Conservation (phyloP, 2,113 vertebrate species). For the Nettapus auritus region DNA sequence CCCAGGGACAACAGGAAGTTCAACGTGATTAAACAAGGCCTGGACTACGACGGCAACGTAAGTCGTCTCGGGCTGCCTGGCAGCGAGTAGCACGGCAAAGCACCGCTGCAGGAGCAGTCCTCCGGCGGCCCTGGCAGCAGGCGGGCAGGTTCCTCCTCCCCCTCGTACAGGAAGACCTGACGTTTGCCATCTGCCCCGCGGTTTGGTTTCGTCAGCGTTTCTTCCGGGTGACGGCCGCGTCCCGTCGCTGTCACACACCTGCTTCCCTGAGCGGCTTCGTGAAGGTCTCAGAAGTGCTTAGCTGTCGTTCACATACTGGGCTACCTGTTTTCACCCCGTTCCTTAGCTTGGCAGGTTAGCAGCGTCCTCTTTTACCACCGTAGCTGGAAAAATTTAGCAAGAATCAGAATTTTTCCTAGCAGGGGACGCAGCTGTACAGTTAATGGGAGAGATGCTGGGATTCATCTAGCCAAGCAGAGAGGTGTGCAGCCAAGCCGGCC, state of each 20-base stretch:
- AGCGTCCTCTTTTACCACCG: neutral
- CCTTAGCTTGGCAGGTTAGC: neutral
- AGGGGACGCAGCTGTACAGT: neutral
- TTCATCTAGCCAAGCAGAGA: neutral
- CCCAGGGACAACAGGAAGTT: slow-evolving; percentile 86
- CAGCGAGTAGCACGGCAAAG: neutral
- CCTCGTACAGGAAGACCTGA: neutral
- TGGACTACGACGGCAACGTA: slow-evolving; percentile 81
- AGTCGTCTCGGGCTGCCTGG: neutral
- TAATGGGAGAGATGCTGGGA: neutral
- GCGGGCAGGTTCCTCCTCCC: neutral
- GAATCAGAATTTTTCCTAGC: neutral
- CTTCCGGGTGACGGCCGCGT: neutral
- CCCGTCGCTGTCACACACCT: neutral
- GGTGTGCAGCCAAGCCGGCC: neutral
- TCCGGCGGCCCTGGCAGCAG: neutral
- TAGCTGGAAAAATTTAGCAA: neutral
- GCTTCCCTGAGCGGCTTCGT: neutral
- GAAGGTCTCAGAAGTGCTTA: neutral
- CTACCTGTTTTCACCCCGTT: neutral
- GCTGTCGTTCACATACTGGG: neutral
- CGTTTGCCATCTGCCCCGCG: neutral
- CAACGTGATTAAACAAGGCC: slow-evolving; percentile 86
- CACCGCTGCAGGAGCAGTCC: neutral
- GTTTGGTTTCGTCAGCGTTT: neutral